Percentiles rank a stretch among this genome's conserved stretches.
phyloP scores from a whole-genome alignment of 2,888 invertebrate species.

The Myopa testacea region DNA sequence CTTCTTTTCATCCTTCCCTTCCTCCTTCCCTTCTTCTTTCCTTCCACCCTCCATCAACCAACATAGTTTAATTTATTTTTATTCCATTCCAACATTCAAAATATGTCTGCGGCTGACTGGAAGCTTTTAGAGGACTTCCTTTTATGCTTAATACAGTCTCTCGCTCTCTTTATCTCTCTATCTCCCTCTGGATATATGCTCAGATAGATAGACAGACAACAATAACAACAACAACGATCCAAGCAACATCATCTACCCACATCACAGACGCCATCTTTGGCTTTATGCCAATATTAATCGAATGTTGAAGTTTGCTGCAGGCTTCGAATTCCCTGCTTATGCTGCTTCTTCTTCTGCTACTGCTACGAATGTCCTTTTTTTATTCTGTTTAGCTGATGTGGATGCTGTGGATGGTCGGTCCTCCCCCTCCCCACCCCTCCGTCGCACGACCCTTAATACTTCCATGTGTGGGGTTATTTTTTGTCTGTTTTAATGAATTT shows the following conservation, averaged over 20 bases:
- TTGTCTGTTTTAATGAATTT: conserved; percentile 39
- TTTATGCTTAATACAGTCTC: conserved; percentile 31
- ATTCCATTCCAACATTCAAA: conserved; percentile 13
- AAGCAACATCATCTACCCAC: conserved; percentile 10
- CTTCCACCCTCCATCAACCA: neutral
- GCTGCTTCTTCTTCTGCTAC: neutral
- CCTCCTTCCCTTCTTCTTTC: neutral
- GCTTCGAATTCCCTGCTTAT: neutral
- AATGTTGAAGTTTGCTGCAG: conserved; percentile 31
- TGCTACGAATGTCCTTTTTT: conserved; percentile 9
- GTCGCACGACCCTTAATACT: neutral
- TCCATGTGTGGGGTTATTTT: conserved; percentile 24
- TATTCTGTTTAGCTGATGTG: neutral
- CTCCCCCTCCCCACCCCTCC: neutral
- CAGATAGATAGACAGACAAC: neutral
- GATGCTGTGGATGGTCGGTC: neutral
- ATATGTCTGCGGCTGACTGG: conserved; percentile 28
- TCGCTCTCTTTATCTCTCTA: neutral
- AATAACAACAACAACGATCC: neutral
- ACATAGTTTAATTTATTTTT: conserved; percentile 9
- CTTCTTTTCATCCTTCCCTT: neutral
- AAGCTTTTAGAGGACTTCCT: conserved; percentile 19
- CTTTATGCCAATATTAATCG: conserved; percentile 39
- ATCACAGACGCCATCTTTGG: conserved; percentile 29
- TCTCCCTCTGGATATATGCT: neutral